Evolutionary conservation across 92 coral and sea anemone species (phyloP).

Genomic region (Porites divaricata): DNA sequence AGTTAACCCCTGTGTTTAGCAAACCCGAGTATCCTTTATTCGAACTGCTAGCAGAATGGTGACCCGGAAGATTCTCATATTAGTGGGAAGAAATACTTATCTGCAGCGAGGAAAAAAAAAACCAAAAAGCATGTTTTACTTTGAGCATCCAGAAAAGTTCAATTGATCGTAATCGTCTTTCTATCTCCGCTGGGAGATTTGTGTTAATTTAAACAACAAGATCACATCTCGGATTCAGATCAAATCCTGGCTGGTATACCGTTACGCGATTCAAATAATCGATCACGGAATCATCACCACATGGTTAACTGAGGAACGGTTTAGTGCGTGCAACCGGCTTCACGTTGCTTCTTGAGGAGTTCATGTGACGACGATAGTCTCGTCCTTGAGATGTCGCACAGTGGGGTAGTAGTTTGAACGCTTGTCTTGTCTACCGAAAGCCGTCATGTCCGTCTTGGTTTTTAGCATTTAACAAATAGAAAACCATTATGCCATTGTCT

Average conservation of each 20-base stretch:
- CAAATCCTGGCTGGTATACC: not conserved
- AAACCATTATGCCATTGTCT: not conserved
- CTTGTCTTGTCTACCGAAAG: not conserved
- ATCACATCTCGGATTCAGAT: slow-evolving; percentile 4
- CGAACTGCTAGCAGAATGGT: no score
- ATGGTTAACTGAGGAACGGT: not conserved
- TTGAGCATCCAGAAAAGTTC: no score
- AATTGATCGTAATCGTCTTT: no score
- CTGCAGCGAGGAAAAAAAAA: no score
- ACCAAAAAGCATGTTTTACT: no score
- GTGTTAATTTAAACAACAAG: not conserved
- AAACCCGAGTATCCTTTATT: no score
- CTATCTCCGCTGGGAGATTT: not conserved
- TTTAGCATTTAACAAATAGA: not conserved
- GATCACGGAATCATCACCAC: not conserved
- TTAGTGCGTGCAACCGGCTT: no score
- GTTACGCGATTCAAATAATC: not conserved
- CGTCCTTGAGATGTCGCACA: not conserved
- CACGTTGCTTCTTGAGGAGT: no score
- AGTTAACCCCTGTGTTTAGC: no score
- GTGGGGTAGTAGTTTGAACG: not conserved
- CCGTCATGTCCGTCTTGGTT: not conserved
- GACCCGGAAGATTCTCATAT: no score
- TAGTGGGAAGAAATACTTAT: no score
- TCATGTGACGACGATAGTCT: not conserved